Base-by-base conservation (phyloP, 2,797 vertebrate genomes). In the Anabacerthia variegaticeps region DNA sequence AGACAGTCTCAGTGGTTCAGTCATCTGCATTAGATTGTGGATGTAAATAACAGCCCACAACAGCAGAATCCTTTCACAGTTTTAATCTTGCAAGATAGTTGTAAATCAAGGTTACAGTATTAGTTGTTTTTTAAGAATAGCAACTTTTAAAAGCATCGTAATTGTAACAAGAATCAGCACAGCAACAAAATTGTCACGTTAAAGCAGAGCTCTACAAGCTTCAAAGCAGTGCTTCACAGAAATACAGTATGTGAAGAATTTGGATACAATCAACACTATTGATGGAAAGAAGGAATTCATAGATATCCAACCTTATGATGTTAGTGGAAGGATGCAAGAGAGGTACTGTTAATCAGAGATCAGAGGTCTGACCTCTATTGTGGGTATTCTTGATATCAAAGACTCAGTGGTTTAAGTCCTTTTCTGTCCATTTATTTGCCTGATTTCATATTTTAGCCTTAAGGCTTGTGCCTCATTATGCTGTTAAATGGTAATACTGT, bases 391-490 rank as follows among this genome's bases (percentile, higher is more conserved):
- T 83, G 52, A 77, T 92, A 58, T 73, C 46, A 54, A 91, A 93
- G 78, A 87, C 68, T 88, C 63, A 59, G 63, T 82, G 61, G 58
- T 94, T 93, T 89, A 88, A 90, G 72, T 90, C 66, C 59, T 51
- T 66, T 87, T 77, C 66, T 72, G 79, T 79, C 37, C 32, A 20
- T 73, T 66, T 51, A 41, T 86, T 83, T 72, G 13, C 62, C 67
- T 73, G 48, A 78, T 84, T 92, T 83, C 18, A 55, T 87, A 65
- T 58, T 82, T 92, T 91, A 69, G 78, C 96, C 96, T 97, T 97
- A 96, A 96, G 94, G 95, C 94, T 85, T 79, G 87, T 96, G 95
- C 95, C 92, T 96, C 87, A 39, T 95, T 90, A 92, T 95, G 80
- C 80, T 94, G 77, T 96, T 89, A 84, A 94, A 94, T 85, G 79